These are phyloP conservation scores for Eucera pruinosa DNA, from an alignment of 2,888 invertebrate species.

Conservation along the genomic window DNA sequence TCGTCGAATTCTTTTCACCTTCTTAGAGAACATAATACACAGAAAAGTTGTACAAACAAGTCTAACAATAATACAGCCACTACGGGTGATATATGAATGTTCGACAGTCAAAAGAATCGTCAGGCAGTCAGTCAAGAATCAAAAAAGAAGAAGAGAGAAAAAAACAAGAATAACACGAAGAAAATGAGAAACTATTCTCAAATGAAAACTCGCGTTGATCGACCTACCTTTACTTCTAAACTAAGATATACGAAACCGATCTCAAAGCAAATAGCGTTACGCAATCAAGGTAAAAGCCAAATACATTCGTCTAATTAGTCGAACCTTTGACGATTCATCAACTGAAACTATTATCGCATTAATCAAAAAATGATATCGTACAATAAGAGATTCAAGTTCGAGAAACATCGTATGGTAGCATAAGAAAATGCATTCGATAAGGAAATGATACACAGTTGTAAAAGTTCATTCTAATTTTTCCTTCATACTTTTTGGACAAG, in stretches of 20 bases:
- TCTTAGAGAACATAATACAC: slow-evolving; percentile 51
- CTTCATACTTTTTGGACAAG: too few relatives aligned
- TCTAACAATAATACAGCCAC: slow-evolving; percentile 64
- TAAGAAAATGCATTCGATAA: too few relatives aligned
- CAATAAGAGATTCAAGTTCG: too few relatives aligned
- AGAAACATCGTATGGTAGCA: too few relatives aligned
- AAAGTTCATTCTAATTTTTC: neutral
- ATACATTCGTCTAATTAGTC: slow-evolving; percentile 80
- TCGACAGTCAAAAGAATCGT: slow-evolving; percentile 56
- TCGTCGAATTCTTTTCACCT: slow-evolving; percentile 61
- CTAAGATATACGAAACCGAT: slow-evolving; percentile 83
- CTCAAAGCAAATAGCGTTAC: slow-evolving; percentile 84
- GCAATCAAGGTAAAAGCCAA: slow-evolving; percentile 84
- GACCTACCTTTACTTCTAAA: slow-evolving; percentile 83
- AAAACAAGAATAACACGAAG: slow-evolving; percentile 26
- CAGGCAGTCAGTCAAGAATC: slow-evolving; percentile 46
- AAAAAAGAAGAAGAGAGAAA: slow-evolving; percentile 5
- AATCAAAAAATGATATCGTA: neutral
- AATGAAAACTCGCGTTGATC: slow-evolving; percentile 70
- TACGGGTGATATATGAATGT: slow-evolving; percentile 54
- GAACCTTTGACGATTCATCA: slow-evolving; percentile 60
- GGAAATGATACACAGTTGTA: neutral
- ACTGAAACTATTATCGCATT: slow-evolving; percentile 14
- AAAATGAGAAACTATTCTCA: slow-evolving; percentile 71
- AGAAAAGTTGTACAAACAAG: slow-evolving; percentile 51